phyloP scores from a whole-genome alignment of 2,888 invertebrate genomes.

The Calliphora vomitoria region DNA sequence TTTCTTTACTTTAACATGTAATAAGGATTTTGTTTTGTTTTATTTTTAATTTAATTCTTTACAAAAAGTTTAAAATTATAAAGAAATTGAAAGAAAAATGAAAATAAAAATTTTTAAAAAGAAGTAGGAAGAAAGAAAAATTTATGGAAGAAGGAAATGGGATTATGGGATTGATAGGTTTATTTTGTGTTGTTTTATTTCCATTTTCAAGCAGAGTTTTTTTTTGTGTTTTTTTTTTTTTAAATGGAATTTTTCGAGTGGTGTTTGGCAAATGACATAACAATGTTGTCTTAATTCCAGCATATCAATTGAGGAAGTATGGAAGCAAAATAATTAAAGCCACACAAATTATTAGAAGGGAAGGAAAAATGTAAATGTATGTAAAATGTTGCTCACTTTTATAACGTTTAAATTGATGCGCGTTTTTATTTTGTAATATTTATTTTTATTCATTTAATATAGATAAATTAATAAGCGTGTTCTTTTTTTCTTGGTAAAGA shows the following conservation, averaged over 20 bases:
- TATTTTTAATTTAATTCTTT: conserved; percentile 60
- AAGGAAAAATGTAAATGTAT: conserved; percentile 8
- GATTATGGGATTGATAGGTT: conserved; percentile 6
- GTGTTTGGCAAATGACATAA: conserved; percentile 12
- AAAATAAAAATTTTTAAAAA: conserved; percentile 15
- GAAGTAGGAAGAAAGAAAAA: conserved; percentile 25
- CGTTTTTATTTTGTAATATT: conserved; percentile 28
- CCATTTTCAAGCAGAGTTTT: conserved; percentile 44
- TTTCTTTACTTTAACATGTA: conserved; percentile 62
- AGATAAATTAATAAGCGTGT: conserved; percentile 55
- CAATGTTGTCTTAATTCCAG: neutral
- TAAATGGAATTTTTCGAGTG: conserved; percentile 24
- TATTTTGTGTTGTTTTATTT: conserved; percentile 36
- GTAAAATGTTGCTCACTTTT: conserved; percentile 5
- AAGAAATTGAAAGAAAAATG: conserved; percentile 46
- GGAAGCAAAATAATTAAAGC: conserved; percentile 51
- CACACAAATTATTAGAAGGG: conserved; percentile 26
- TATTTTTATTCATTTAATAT: conserved; percentile 33
- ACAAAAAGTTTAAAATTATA: conserved; percentile 62
- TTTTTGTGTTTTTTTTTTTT: conserved; percentile 27
- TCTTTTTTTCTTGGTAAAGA: conserved; percentile 25
- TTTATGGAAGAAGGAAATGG: conserved; percentile 47
- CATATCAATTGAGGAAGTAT: conserved; percentile 29
- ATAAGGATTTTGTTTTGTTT: conserved; percentile 57
- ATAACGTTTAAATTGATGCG: conserved; percentile 25